Evolutionary conservation across 2,113 vertebrate genomes (phyloP).

Genomic region (Leptobrachium leishanense): DNA sequence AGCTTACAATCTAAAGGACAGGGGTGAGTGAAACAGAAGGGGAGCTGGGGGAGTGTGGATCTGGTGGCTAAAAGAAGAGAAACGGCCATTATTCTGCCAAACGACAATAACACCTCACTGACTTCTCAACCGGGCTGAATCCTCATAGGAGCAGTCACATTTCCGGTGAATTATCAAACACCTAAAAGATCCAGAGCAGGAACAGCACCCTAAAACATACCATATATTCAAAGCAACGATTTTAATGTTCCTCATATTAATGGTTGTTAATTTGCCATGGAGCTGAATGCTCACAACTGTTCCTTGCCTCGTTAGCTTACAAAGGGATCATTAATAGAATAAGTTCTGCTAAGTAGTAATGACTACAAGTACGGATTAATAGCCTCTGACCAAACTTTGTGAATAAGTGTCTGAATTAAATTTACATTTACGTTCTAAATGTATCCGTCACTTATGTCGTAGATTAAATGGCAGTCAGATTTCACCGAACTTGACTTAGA

Average conservation of each 20-base stretch:
- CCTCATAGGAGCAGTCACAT: no score
- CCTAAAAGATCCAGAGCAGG: no score
- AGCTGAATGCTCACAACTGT: constrained; percentile 38
- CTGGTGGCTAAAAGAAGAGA: no score
- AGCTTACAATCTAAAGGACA: no score
- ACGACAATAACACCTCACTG: no score
- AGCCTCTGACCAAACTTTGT: constrained; percentile 47
- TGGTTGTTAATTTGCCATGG: constrained; percentile 31
- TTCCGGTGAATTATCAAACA: no score
- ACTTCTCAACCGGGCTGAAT: no score
- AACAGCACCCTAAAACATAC: no score
- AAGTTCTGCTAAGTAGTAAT: constrained; percentile 42
- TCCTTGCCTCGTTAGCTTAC: constrained; percentile 46
- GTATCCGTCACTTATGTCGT: constrained; percentile 40
- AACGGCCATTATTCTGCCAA: no score
- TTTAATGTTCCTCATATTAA: constrained; percentile 20
- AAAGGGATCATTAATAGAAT: constrained; percentile 49
- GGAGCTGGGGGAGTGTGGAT: no score
- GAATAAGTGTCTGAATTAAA: constrained; percentile 48
- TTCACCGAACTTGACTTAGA: constrained; percentile 32
- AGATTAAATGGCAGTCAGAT: constrained; percentile 39
- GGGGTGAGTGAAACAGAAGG: no score
- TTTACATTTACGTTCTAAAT: constrained; percentile 44
- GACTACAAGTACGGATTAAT: constrained; percentile 44
- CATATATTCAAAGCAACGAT: no score